These are phyloP conservation scores for Drosophila saltans DNA, from an alignment of 1,140 invertebrate genomes.

Conservation along the genomic window DNA sequence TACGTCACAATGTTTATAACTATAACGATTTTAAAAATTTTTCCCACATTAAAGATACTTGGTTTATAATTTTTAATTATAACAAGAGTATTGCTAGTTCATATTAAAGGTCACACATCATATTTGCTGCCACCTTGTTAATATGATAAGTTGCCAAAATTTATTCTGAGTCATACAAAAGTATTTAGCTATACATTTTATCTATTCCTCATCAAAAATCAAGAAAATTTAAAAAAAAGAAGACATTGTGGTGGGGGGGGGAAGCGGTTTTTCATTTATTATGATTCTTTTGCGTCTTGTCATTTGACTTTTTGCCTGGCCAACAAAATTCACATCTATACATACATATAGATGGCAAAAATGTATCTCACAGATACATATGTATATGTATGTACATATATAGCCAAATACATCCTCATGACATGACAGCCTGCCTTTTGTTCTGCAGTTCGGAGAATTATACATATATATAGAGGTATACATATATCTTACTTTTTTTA, in stretches of 20 bases:
- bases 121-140: neutral
- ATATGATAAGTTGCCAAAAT: conserved; percentile 3
- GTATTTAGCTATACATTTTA: neutral
- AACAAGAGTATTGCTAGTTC: neutral
- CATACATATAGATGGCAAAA: conserved; percentile 40
- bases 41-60: neutral
- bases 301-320: conserved; percentile 71
- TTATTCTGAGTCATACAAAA: neutral
- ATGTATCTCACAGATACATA: conserved; percentile 53
- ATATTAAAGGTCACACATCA: conserved; percentile 6
- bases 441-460: conserved; percentile 57
- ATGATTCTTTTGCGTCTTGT: conserved; percentile 48
- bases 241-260: neutral
- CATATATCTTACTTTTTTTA: neutral
- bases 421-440: conserved; percentile 52
- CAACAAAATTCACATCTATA: conserved; percentile 26
- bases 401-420: conserved; percentile 10
- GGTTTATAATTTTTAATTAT: neutral
- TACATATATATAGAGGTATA: neutral
- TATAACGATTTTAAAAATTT: too few species aligned
- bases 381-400: neutral
- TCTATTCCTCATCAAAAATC: conserved; percentile 11
- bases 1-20: too few species aligned
- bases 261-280: conserved; percentile 11
- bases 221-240: neutral